These are phyloP conservation scores for Miltochrista miniata DNA, from an alignment of 2,888 invertebrate genomes.

Conservation along the genomic window DNA sequence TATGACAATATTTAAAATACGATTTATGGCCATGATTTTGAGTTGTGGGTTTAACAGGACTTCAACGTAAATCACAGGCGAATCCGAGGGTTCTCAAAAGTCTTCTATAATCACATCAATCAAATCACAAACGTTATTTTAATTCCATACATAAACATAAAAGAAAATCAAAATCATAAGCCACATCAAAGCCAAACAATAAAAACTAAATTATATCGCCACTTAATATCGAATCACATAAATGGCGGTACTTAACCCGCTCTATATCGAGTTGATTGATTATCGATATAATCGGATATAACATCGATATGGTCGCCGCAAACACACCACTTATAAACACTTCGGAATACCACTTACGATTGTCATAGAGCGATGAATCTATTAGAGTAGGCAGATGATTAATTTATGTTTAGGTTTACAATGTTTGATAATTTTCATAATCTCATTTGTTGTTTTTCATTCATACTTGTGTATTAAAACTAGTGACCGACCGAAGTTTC, in stretches of 20 bases:
- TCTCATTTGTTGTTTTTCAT: too few relatives aligned
- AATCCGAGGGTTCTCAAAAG: too few relatives aligned
- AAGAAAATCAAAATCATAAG: neutral
- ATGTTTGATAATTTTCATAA: too few relatives aligned
- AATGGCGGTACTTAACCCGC: constrained; percentile 25
- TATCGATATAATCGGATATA: constrained; percentile 33
- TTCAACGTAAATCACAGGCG: too few relatives aligned
- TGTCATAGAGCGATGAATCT: neutral
- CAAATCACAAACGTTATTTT: too few relatives aligned
- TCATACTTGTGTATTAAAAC: too few relatives aligned
- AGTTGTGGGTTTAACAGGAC: too few relatives aligned
- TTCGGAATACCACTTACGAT: constrained; percentile 35
- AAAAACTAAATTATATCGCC: constrained; percentile 31
- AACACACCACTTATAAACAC: constrained; percentile 44
- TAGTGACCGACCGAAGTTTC: too few relatives aligned
- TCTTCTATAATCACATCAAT: too few relatives aligned
- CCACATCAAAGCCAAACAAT: constrained; percentile 24
- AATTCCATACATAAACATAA: neutral
- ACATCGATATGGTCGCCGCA: constrained; percentile 37
- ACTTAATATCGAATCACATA: constrained; percentile 27
- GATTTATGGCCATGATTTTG: too few relatives aligned
- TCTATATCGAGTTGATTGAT: constrained; percentile 34
- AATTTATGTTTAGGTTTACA: too few relatives aligned
- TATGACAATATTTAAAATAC: too few relatives aligned
- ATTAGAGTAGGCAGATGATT: constrained; percentile 9